Evolutionary conservation across 2,888 invertebrate species (phyloP).

Genomic region (Tupiocoris notatus): DNA sequence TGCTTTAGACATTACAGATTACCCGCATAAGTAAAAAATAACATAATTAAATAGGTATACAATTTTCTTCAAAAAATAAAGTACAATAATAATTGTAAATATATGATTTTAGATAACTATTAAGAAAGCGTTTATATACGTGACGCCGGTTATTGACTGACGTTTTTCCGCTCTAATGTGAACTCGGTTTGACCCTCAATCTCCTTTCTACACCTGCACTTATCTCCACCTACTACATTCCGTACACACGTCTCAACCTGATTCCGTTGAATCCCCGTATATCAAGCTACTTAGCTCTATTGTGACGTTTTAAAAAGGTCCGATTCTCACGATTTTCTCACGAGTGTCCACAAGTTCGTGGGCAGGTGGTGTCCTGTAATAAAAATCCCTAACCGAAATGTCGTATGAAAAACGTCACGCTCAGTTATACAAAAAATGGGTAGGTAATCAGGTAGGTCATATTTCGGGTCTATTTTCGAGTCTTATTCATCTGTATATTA

Average conservation of each 20-base stretch:
- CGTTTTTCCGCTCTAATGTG: too few relatives aligned
- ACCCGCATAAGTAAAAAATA: too few relatives aligned
- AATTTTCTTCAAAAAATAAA: too few relatives aligned
- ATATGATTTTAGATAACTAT: too few relatives aligned
- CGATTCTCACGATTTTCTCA: constrained; percentile 38
- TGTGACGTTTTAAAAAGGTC: constrained; percentile 33
- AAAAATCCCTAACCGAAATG: background rate
- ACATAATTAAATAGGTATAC: too few relatives aligned
- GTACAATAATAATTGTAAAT: too few relatives aligned
- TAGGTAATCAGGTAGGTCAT: background rate
- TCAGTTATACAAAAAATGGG: background rate
- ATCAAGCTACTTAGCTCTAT: constrained; percentile 37
- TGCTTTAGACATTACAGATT: too few relatives aligned
- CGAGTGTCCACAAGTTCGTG: background rate
- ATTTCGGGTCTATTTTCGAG: too few relatives aligned
- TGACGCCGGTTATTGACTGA: too few relatives aligned
- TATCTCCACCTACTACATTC: background rate
- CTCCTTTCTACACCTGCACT: background rate
- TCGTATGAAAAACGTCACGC: background rate
- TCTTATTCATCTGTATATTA: too few relatives aligned
- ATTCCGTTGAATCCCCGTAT: constrained; percentile 10
- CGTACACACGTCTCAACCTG: background rate
- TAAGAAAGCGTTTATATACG: too few relatives aligned
- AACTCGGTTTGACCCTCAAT: background rate
- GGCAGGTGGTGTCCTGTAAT: background rate